Conservation (phyloP, 2,888 invertebrate genomes). For the Epirrhoe alternata region DNA sequence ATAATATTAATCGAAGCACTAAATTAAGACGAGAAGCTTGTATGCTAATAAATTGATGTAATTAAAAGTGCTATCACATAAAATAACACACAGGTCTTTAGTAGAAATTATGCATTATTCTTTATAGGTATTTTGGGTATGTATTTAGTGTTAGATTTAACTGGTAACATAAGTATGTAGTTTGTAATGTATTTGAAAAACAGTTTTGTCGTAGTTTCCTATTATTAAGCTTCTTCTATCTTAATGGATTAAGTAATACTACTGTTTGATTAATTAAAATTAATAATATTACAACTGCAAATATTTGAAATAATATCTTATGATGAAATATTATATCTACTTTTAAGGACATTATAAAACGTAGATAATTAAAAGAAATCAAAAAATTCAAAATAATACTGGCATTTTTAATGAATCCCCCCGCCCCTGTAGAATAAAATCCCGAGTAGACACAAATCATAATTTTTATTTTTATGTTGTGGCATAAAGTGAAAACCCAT, state of each 20-base stretch:
- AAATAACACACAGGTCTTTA: constrained; percentile 79
- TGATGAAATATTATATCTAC: constrained; percentile 86
- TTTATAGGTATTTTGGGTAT: constrained; percentile 85
- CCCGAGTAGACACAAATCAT: constrained; percentile 55
- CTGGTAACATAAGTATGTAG: constrained; percentile 85
- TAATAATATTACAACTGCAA: constrained; percentile 85
- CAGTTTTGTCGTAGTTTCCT: constrained; percentile 84
- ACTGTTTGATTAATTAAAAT: constrained; percentile 84
- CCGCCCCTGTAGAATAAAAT: constrained; percentile 57
- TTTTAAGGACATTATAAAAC: constrained; percentile 86
- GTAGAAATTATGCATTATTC: constrained; percentile 85
- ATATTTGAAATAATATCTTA: constrained; percentile 86
- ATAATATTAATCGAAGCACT: constrained; percentile 79
- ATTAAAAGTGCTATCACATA: constrained; percentile 79
- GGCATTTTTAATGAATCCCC: constrained; percentile 81
- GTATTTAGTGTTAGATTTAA: constrained; percentile 84
- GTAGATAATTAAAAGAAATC: constrained; percentile 86
- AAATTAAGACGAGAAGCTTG: constrained; percentile 82
- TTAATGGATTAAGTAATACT: constrained; percentile 84
- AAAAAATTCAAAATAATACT: constrained; percentile 83
- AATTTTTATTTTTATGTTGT: constrained; percentile 80
- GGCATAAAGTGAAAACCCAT: constrained; percentile 45
- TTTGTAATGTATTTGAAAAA: constrained; percentile 84
- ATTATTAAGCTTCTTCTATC: constrained; percentile 86
- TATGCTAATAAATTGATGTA: constrained; percentile 81